Conservation (phyloP, 2,797 vertebrate genomes). For the Paedocypris micromegethes region DNA sequence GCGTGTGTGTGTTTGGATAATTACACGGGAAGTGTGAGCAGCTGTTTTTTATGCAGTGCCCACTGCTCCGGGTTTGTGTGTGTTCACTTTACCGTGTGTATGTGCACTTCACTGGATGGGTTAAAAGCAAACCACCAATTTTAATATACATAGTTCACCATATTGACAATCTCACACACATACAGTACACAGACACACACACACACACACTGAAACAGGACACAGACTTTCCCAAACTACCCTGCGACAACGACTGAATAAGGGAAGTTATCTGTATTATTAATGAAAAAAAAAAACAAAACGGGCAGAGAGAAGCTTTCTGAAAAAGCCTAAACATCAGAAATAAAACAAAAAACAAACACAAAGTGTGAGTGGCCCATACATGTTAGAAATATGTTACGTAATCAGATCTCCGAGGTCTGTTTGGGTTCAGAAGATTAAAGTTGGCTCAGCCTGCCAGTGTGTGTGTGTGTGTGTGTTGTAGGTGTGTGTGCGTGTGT, state of each 20-base stretch:
- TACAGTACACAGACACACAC: too few species aligned
- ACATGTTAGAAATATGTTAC: conserved; percentile 30
- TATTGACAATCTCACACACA: too few species aligned
- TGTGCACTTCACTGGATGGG: too few species aligned
- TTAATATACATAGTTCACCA: too few species aligned
- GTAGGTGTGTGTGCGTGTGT: not conserved
- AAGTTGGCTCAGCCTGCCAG: conserved; percentile 21
- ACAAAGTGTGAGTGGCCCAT: conserved; percentile 12
- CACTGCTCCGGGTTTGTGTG: conserved; percentile 25
- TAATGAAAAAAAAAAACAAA: not conserved
- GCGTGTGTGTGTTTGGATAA: conserved; percentile 2
- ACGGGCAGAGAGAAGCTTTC: too few species aligned
- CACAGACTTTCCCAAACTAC: too few species aligned
- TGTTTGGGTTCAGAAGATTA: conserved; percentile 40
- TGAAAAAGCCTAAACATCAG: not conserved
- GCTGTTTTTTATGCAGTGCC: conserved; percentile 34
- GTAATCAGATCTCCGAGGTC: conserved; percentile 39
- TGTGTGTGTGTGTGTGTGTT: not conserved
- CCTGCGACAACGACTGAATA: conserved; percentile 18
- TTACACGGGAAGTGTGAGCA: conserved; percentile 25
- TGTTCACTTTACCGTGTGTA: too few species aligned
- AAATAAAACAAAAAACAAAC: conserved; percentile 8
- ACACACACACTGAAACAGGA: too few species aligned
- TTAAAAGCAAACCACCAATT: too few species aligned
- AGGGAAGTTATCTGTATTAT: conserved; percentile 29